Percentiles rank a stretch among this genome's conserved stretches.
Evolutionary conservation across 2,113 vertebrate species (phyloP).

Genomic region (Microtus richardsoni): DNA sequence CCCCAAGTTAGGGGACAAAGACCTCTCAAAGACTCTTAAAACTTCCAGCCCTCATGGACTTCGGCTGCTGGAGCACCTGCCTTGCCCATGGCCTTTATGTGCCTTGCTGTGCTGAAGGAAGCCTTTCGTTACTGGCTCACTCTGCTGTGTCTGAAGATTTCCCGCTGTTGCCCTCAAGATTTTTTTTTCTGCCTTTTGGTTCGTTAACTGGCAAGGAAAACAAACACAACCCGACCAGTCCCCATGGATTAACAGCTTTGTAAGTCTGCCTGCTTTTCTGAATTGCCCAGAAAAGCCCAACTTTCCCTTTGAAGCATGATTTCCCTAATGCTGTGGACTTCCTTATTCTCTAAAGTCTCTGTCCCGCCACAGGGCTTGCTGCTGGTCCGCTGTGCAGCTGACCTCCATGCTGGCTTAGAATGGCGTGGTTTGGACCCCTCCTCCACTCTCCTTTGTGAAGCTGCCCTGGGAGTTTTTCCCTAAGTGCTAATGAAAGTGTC

Average conservation of each 20-base stretch:
- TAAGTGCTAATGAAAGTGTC: background rate
- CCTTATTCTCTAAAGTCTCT: background rate
- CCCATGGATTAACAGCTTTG: background rate
- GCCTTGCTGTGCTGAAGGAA: background rate
- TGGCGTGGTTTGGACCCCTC: background rate
- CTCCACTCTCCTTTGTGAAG: background rate
- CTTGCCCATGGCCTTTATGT: background rate
- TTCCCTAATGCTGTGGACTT: background rate
- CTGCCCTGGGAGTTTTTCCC: background rate
- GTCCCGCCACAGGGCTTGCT: background rate
- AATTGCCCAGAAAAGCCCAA: background rate
- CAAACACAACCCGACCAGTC: background rate
- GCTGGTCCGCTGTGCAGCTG: background rate
- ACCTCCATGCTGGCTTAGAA: background rate
- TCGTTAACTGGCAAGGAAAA: background rate
- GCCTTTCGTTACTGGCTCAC: background rate
- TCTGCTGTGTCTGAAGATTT: background rate
- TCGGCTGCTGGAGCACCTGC: background rate
- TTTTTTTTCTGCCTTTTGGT: background rate
- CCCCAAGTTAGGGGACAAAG: background rate
- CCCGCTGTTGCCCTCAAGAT: background rate
- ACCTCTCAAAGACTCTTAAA: background rate
- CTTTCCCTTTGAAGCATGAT: background rate
- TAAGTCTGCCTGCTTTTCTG: background rate
- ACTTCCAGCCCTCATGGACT: background rate